Percentiles rank a stretch among this genome's conserved stretches.
These are phyloP conservation scores for Hypsibius dujardini DNA, from an alignment of 1,140 invertebrate species.

Conservation along the genomic window DNA sequence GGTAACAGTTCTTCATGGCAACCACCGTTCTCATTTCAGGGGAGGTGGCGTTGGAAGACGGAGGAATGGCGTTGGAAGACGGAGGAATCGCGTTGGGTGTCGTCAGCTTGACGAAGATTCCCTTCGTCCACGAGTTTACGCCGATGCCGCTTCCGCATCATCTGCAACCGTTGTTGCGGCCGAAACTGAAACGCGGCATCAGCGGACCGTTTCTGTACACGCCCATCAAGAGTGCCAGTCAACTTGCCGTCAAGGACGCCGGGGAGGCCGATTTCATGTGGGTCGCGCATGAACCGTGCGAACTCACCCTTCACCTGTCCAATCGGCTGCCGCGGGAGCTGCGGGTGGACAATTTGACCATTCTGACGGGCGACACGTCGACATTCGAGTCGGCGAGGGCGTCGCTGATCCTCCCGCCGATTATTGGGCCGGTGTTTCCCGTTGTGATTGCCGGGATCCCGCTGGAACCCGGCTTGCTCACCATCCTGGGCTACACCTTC, in stretches of 20 bases:
- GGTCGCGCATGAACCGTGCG: not conserved
- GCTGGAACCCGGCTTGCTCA: not conserved
- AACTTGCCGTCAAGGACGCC: not conserved
- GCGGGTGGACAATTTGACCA: not conserved
- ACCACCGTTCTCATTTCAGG: no score
- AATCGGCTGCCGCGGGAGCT: constrained; percentile 2
- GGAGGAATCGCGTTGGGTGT: not conserved
- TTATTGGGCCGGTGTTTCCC: not conserved
- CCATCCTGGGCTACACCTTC: constrained; percentile 1
- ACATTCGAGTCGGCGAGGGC: not conserved
- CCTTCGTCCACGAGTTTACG: constrained; percentile 6
- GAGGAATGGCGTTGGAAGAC: not conserved
- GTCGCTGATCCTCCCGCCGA: constrained; percentile 1
- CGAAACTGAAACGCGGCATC: not conserved
- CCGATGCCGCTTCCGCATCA: not conserved
- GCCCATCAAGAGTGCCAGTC: constrained; percentile 4
- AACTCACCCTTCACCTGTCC: not conserved
- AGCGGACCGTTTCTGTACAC: not conserved
- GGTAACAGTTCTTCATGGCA: no score
- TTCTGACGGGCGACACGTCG: not conserved
- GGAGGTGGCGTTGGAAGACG: not conserved
- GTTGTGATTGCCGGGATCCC: constrained; percentile 9
- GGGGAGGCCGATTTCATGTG: constrained; percentile 2
- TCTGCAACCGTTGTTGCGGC: not conserved
- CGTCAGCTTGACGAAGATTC: not conserved